Conservation (phyloP, 2,797 vertebrate genomes). For the Rhinella marina region DNA sequence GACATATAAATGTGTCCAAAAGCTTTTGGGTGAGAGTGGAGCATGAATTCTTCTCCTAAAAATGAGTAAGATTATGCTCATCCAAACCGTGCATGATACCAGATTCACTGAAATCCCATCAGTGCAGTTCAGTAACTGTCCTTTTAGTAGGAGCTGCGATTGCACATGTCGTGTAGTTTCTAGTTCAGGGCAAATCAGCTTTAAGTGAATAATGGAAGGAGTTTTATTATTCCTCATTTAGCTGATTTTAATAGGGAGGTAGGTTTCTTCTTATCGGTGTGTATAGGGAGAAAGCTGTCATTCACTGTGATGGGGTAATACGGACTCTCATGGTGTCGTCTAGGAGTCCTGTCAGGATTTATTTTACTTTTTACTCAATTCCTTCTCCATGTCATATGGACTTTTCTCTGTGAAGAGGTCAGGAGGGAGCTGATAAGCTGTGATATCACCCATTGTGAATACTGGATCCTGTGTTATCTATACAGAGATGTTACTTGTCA, state of each 20-base stretch:
- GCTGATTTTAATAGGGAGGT: background rate
- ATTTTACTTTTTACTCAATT: background rate
- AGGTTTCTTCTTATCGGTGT: background rate
- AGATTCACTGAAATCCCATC: background rate
- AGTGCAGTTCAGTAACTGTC: background rate
- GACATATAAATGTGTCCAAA: slow-evolving; percentile 23
- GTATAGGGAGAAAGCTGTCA: no score
- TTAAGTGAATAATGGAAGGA: background rate
- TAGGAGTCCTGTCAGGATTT: no score
- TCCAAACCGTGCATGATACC: slow-evolving; percentile 12
- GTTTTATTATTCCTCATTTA: background rate
- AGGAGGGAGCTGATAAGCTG: no score
- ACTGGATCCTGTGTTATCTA: no score
- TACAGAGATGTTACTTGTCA: no score
- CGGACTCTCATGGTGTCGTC: no score
- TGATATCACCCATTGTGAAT: no score
- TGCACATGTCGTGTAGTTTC: background rate
- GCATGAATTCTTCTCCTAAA: slow-evolving; percentile 24
- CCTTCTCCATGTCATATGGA: no score
- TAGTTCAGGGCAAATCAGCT: slow-evolving; percentile 1
- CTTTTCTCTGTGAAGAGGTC: no score
- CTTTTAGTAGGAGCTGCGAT: background rate
- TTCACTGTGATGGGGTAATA: no score
- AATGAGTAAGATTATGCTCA: slow-evolving; percentile 21
- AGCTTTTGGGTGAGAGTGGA: slow-evolving; percentile 10